Conservation (phyloP, 2,113 vertebrate species). For the Axis porcinus region DNA sequence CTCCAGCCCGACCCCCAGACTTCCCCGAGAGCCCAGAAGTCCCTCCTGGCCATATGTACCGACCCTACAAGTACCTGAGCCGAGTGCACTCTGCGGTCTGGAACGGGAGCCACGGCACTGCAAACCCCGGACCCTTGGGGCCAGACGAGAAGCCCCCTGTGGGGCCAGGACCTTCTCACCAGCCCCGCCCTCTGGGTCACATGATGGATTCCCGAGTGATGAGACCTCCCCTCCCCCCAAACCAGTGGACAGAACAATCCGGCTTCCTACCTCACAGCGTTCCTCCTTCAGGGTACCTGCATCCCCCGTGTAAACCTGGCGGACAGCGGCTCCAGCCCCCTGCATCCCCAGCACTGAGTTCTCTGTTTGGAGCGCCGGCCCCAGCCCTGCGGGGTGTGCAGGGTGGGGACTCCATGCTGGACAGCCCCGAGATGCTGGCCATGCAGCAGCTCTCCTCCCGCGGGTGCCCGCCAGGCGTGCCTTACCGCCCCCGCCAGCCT, state of each 20-base stretch:
- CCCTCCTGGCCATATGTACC: slow-evolving; percentile 80
- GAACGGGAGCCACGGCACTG: slow-evolving; percentile 84
- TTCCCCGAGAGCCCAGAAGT: slow-evolving; percentile 76
- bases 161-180: slow-evolving; percentile 74
- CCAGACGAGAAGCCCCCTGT: slow-evolving; percentile 74
- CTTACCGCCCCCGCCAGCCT: slow-evolving; percentile 82
- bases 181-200: slow-evolving; percentile 77
- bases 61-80: slow-evolving; percentile 86
- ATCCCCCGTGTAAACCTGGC: slow-evolving; percentile 79
- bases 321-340: slow-evolving; percentile 75
- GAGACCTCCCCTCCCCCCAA: slow-evolving; percentile 82
- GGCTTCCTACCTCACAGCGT: slow-evolving; percentile 87
- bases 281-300: slow-evolving; percentile 83
- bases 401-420: slow-evolving; percentile 94
- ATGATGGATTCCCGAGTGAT: slow-evolving; percentile 83
- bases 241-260: slow-evolving; percentile 89
- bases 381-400: slow-evolving; percentile 85
- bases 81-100: slow-evolving; percentile 82
- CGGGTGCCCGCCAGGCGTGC: slow-evolving; percentile 86
- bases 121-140: slow-evolving; percentile 75
- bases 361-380: slow-evolving; percentile 75
- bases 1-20: slow-evolving; percentile 61
- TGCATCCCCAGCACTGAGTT: not conserved
- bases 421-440: slow-evolving; percentile 98
- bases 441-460: slow-evolving; percentile 97